Conservation (phyloP, 2,797 vertebrate species). For the Acridotheres tristis region DNA sequence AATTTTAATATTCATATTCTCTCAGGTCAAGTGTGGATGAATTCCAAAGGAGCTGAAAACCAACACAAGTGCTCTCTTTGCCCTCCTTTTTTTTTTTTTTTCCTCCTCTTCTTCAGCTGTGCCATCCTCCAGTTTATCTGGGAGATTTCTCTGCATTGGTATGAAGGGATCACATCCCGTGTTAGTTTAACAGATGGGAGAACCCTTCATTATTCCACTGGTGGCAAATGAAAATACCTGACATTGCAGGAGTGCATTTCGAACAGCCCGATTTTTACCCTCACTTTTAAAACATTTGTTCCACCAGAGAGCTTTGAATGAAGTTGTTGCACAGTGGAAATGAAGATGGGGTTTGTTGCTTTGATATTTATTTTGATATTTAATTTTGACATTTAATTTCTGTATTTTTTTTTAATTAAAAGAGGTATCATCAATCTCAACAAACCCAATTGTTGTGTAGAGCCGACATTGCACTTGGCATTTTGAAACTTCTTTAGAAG, state of each 20-base stretch:
- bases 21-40: background rate
- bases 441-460: background rate
- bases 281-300: background rate
- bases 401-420: fast-evolving
- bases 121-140: background rate
- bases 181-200: background rate
- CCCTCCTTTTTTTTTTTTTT: fast-evolving
- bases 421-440: background rate
- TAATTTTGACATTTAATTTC: background rate
- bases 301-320: background rate
- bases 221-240: background rate
- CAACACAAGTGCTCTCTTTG: background rate
- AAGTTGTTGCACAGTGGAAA: background rate
- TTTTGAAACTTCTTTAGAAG: background rate
- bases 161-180: background rate
- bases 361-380: background rate
- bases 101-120: background rate
- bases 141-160: background rate
- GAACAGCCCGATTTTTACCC: background rate
- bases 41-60: background rate
- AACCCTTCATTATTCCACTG: background rate
- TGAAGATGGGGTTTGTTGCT: background rate
- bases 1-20: background rate
- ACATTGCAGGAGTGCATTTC: background rate
- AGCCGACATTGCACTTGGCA: background rate